Base-by-base conservation (phyloP, 1,140 invertebrate species). In the Leptopilina boulardi region DNA sequence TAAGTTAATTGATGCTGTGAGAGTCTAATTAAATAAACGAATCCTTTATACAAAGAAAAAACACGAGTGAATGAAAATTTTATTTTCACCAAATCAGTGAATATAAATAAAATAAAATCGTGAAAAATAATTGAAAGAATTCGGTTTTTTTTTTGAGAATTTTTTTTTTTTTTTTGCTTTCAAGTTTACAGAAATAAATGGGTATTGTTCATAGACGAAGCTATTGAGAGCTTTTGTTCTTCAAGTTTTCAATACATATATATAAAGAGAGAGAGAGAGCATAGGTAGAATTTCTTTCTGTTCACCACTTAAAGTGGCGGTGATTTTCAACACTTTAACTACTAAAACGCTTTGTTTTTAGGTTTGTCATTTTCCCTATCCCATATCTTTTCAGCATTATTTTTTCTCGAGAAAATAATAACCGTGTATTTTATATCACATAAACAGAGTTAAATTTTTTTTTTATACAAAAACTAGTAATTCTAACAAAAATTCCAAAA, bases 311-410 rank as follows among this genome's bases (percentile, higher is more conserved):
- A 51, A 51, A 51, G 18, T 3, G 34, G 47, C 3, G 47, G 15
- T 18, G 47, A 18, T 51, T 51, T 51, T 18, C 47, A 18, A n/a
- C 47, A 51, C 47, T 51, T 51, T 51, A 51, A 51, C 47, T 51
- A 6, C n/a, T n/a, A 18, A 51, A 51, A 51, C 47, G n/a, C 18
- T 18, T 51, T 51, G 47, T 51, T 51, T 51, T 51, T n/a, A n/a
- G n/a, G 8, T 51, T 51, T 51, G 47, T 6, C n/a, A 51, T 51
- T 74, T 41, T 71, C 73, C 66, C 38, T 72, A 54, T 75, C 70
- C 15, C 8, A 30, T 30, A 30, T 38, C 2, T 38, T 38, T 38
- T 3, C 34, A 9, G 3, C 34, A 30, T 30, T 38, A 19, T 11
- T 18, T 56, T 72, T 72, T 1, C 42, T 5, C 11, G 59, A 10